Conservation (phyloP, 2,797 vertebrate genomes). For the Pangasius macronema region DNA sequence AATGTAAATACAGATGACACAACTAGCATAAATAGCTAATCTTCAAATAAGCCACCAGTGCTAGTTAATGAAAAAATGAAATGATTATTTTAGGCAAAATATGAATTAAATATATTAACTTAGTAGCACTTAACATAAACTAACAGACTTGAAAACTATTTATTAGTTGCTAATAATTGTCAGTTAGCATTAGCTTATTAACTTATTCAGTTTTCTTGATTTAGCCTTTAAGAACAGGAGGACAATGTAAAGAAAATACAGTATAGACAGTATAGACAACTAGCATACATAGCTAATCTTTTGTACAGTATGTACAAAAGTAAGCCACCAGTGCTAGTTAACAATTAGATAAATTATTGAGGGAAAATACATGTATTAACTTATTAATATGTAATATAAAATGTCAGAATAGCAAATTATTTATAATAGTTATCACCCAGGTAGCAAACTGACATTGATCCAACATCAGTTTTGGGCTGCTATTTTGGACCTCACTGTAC, state of each 20-base stretch:
- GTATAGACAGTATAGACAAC: background rate
- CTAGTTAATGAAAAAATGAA: background rate
- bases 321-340: background rate
- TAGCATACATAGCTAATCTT: background rate
- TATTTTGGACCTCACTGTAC: background rate
- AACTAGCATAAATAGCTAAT: background rate
- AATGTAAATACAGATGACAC: background rate
- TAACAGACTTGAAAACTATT: background rate
- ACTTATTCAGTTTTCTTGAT: background rate
- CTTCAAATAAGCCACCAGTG: background rate
- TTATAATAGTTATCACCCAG: background rate
- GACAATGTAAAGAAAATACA: background rate
- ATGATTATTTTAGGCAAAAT: background rate
- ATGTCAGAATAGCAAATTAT: background rate
- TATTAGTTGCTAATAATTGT: background rate
- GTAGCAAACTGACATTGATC: background rate
- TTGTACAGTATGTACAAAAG: background rate
- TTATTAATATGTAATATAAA: background rate
- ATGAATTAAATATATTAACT: background rate
- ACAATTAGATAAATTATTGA: background rate
- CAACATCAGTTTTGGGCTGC: background rate
- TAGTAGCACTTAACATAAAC: background rate
- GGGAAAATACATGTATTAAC: background rate
- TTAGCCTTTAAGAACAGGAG: background rate
- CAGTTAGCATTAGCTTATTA: background rate